A percentile compares a stretch with the other conserved stretches of the same genome.
These are phyloP conservation scores for Megaceryle maxima DNA, from an alignment of 2,113 vertebrate species.

Conservation along the genomic window DNA sequence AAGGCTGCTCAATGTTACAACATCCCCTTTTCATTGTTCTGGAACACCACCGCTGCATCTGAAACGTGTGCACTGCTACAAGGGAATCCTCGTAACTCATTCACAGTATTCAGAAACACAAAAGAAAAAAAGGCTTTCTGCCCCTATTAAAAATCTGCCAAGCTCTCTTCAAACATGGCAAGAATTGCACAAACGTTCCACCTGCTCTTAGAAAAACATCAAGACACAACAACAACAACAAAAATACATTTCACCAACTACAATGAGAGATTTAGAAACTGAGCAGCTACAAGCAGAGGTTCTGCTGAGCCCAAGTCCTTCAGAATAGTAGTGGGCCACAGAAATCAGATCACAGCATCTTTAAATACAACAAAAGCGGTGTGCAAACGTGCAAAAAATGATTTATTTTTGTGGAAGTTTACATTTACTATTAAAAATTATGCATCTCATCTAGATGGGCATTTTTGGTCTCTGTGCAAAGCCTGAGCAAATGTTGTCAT, in stretches of 20 bases:
- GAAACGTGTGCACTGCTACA: background rate
- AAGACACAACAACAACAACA: background rate
- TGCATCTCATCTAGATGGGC: background rate
- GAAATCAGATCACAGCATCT: background rate
- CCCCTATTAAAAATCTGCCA: rapidly evolving
- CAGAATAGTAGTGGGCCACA: background rate
- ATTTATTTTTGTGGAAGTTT: background rate
- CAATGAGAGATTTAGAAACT: background rate
- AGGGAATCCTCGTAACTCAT: background rate
- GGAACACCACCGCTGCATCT: rapidly evolving
- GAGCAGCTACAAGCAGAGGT: background rate
- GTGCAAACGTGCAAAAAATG: background rate
- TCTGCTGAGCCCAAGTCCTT: background rate
- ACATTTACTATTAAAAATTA: background rate
- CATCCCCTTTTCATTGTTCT: rapidly evolving
- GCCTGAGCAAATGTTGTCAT: background rate
- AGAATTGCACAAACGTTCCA: background rate
- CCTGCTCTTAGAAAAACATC: background rate
- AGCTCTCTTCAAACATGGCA: background rate
- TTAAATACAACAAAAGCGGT: background rate
- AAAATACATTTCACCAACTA: background rate
- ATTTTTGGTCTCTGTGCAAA: background rate
- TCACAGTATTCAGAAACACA: rapidly evolving
- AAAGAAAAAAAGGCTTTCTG: background rate
- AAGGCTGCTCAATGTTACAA: background rate